A percentile compares a stretch with the other conserved stretches of the same genome.
These are phyloP conservation scores for Troides oblongomaculatus DNA, from an alignment of 2,888 invertebrate genomes.

Conservation along the genomic window DNA sequence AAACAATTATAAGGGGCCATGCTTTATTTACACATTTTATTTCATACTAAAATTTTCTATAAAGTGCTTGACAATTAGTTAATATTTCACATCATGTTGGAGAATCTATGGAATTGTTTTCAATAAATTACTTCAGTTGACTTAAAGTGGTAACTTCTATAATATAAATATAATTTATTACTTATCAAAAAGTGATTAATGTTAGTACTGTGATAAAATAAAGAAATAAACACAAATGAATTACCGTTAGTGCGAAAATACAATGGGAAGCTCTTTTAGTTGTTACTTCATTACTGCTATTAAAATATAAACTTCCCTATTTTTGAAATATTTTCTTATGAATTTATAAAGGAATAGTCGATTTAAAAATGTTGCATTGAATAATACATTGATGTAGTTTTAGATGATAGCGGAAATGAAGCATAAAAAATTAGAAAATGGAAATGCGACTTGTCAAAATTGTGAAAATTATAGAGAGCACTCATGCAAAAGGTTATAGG, in stretches of 20 bases:
- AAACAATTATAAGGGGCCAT: slow-evolving; percentile 56
- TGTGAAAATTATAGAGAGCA: slow-evolving; percentile 11
- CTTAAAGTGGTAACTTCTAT: not conserved
- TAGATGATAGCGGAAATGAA: slow-evolving; percentile 9
- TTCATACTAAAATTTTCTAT: slow-evolving; percentile 14
- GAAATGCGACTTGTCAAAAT: slow-evolving; percentile 5
- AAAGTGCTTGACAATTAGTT: slow-evolving; percentile 9
- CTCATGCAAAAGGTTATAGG: slow-evolving; percentile 7
- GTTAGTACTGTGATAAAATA: no score
- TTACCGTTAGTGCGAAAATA: no score
- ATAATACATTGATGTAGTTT: no score
- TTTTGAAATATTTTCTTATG: not conserved
- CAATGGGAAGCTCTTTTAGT: no score
- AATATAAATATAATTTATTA: not conserved
- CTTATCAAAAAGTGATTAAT: no score
- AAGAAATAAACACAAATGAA: no score
- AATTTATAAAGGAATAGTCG: not conserved
- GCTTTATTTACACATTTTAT: slow-evolving; percentile 38
- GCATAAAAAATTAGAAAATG: slow-evolving; percentile 16
- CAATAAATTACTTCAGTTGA: not conserved
- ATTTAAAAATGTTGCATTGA: slow-evolving; percentile 1
- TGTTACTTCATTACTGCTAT: no score
- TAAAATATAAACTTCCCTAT: no score
- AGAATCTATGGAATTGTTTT: not conserved
- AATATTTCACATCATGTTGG: not conserved